These are phyloP conservation scores for Kradibia gibbosae DNA, from an alignment of 1,140 invertebrate genomes.

Conservation along the genomic window DNA sequence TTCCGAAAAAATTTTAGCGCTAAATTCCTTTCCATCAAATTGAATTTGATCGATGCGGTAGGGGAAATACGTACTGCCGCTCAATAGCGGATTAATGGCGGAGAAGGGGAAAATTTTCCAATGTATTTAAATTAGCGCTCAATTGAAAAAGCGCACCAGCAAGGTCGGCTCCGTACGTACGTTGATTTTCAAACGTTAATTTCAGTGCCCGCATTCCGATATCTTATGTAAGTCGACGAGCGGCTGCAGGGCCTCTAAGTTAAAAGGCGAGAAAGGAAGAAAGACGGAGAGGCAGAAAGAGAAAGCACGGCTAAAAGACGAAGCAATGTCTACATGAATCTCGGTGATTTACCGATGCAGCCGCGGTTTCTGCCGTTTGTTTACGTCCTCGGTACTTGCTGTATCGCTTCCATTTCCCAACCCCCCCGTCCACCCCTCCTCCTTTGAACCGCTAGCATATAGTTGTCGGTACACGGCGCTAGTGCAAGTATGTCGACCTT, in stretches of 20 bases:
- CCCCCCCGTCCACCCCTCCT: not conserved
- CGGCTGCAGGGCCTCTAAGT: not conserved
- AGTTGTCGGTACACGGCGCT: not conserved
- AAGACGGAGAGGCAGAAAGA: slow-evolving; percentile 12
- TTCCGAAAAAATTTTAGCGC: not conserved
- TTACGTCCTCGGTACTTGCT: not conserved
- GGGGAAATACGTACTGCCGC: too few relatives aligned
- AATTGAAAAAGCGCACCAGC: not conserved
- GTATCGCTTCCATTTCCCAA: not conserved
- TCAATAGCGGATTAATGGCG: too few relatives aligned
- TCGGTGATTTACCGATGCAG: slow-evolving; percentile 31
- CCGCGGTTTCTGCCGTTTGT: slow-evolving; percentile 10
- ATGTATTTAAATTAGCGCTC: not conserved
- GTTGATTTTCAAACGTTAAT: not conserved
- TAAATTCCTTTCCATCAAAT: not conserved
- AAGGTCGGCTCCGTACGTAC: not conserved
- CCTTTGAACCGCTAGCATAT: not conserved
- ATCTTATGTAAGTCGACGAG: not conserved
- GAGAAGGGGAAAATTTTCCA: not conserved
- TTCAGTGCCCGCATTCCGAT: not conserved
- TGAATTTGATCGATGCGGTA: not conserved
- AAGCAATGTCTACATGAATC: slow-evolving; percentile 38
- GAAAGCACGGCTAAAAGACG: slow-evolving; percentile 7
- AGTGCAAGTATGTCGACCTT: not conserved
- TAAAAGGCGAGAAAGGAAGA: not conserved